Conservation (phyloP, 2,113 vertebrate species). For the Clarias gariepinus region DNA sequence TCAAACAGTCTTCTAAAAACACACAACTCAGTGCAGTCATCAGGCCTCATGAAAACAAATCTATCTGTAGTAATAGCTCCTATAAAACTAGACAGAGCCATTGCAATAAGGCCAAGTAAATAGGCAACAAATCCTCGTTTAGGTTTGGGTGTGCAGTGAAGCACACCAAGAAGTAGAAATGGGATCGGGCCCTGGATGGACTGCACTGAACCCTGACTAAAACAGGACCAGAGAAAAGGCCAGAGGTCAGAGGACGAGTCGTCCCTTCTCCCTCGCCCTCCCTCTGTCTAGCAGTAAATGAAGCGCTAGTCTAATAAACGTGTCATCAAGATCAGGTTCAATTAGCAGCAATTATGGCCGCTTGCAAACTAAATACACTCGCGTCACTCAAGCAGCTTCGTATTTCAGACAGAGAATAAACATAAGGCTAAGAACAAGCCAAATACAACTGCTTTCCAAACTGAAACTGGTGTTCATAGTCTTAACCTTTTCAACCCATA, state of each 20-base stretch:
- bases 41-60: conserved; percentile 77
- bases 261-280: background rate
- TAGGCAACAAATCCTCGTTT: conserved; percentile 83
- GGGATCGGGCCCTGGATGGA: background rate
- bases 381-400: background rate
- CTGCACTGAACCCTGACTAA: background rate
- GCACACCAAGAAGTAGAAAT: conserved; percentile 9
- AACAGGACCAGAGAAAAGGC: background rate
- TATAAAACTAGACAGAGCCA: conserved; percentile 71
- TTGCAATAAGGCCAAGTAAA: conserved; percentile 74
- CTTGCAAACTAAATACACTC: background rate
- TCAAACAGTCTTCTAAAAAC: conserved; percentile 55
- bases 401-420: background rate
- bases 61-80: conserved; percentile 86
- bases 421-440: background rate
- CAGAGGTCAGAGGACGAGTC: background rate
- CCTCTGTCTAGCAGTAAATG: background rate
- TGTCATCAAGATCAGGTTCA: background rate
- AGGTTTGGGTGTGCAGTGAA: background rate
- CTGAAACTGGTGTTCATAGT: background rate
- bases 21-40: conserved; percentile 70
- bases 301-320: background rate
- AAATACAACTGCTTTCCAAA: background rate
- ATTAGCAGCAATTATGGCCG: background rate
- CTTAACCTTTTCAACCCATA: background rate